Conservation (phyloP, 1,140 invertebrate species). For the Drosophila bifasciata region DNA sequence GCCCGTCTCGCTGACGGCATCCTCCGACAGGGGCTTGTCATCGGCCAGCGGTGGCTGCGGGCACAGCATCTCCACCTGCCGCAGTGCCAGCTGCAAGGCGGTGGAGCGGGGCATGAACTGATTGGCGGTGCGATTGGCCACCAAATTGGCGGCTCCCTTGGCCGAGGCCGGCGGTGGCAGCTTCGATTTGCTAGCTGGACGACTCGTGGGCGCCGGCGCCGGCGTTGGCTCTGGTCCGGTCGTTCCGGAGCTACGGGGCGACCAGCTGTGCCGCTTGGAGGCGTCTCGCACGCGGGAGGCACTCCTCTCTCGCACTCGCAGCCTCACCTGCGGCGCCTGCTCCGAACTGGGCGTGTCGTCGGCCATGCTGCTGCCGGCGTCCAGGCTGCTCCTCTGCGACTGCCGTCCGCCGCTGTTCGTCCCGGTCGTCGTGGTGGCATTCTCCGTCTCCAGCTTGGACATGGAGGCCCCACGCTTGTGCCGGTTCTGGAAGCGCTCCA, state of each 20-base stretch:
- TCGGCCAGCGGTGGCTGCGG: conserved; percentile 78
- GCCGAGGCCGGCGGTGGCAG: conserved; percentile 43
- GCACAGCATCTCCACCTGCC: conserved; percentile 77
- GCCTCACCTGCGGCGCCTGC: conserved; percentile 58
- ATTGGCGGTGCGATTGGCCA: conserved; percentile 71
- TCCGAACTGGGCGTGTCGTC: conserved; percentile 57
- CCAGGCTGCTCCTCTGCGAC: conserved; percentile 85
- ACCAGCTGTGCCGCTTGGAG: conserved; percentile 83
- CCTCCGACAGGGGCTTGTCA: conserved; percentile 54
- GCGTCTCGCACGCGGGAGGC: conserved; percentile 75
- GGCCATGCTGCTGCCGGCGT: conserved; percentile 46
- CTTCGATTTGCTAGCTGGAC: conserved; percentile 39
- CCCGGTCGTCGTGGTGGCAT: conserved; percentile 12
- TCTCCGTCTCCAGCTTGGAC: conserved; percentile 86
- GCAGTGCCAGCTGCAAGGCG: conserved; percentile 78
- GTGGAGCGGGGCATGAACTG: conserved; percentile 79
- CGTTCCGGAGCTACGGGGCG: conserved; percentile 68
- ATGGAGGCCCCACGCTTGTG: conserved; percentile 89
- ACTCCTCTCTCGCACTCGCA: conserved; percentile 78
- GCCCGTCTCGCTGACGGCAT: conserved; percentile 90
- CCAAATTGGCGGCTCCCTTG: conserved; percentile 63
- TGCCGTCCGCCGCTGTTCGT: conserved; percentile 40
- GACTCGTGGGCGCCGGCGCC: neutral
- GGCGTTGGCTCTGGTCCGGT: conserved; percentile 23
- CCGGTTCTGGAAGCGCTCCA: conserved; percentile 89